Conservation (phyloP, 2,797 vertebrate species). For the Syndactyla subalaris region DNA sequence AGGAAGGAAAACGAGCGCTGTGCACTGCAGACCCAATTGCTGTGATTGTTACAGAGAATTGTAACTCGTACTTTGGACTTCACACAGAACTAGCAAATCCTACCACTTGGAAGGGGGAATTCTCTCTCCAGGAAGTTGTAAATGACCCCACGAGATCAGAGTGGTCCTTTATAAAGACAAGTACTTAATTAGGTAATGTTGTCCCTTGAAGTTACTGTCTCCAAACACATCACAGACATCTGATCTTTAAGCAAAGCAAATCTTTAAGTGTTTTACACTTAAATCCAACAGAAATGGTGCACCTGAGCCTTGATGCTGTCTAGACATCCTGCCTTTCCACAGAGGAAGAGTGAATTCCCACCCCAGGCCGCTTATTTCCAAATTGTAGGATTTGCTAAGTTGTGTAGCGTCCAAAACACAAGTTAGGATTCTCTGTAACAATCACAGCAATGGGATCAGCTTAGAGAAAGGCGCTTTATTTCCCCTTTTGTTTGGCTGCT, state of each 20-base stretch:
- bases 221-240: not conserved
- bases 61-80: not conserved
- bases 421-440: not conserved
- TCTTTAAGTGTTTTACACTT: not conserved
- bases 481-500: rapidly evolving
- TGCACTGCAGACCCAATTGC: not conserved
- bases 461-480: not conserved
- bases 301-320: not conserved
- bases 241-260: not conserved
- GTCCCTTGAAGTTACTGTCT: not conserved
- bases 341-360: not conserved
- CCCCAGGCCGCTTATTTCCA: rapidly evolving
- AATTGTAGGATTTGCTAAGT: rapidly evolving
- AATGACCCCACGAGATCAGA: not conserved
- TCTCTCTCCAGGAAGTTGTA: not conserved
- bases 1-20: not conserved
- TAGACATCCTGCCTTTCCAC: not conserved
- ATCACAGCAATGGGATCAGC: rapidly evolving
- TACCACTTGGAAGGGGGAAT: not conserved
- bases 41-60: not conserved
- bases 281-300: rapidly evolving
- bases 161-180: not conserved
- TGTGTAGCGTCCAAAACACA: not conserved
- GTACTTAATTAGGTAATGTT: not conserved
- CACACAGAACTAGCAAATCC: not conserved